These are phyloP conservation scores for Alviniconcha marisindica DNA, from an alignment of 1,140 invertebrate genomes.

Conservation along the genomic window DNA sequence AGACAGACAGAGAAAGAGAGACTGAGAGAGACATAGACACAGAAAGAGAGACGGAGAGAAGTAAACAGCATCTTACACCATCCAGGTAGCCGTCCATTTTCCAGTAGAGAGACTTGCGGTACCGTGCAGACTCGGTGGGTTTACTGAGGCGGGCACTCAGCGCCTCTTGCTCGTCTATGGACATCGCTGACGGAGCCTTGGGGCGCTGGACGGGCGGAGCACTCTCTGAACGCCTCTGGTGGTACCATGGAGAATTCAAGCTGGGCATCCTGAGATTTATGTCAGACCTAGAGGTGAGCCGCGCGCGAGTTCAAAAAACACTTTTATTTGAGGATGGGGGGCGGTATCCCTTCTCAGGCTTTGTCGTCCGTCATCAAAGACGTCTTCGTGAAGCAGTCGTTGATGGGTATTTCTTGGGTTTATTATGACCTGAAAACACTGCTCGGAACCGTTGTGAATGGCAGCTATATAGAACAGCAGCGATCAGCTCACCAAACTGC, in stretches of 20 bases:
- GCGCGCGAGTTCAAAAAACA: too few species aligned
- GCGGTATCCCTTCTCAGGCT: too few species aligned
- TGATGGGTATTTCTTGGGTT: too few species aligned
- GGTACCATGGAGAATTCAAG: conserved; percentile 39
- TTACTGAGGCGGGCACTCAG: conserved; percentile 53
- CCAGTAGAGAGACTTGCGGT: conserved; percentile 56
- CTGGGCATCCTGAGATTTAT: conserved; percentile 13
- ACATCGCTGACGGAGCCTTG: conserved; percentile 46
- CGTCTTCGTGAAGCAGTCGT: too few species aligned
- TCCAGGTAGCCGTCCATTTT: conserved; percentile 66
- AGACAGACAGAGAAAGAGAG: neutral
- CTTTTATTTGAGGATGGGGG: too few species aligned
- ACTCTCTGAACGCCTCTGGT: conserved; percentile 37
- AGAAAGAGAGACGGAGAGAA: neutral
- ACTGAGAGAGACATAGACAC: neutral
- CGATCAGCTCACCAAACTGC: too few species aligned
- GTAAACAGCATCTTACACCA: conserved; percentile 14
- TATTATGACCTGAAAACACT: too few species aligned
- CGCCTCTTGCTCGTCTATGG: conserved; percentile 58
- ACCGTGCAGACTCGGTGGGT: conserved; percentile 59
- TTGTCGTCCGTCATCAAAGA: too few species aligned
- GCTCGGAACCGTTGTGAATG: too few species aligned
- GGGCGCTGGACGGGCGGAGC: conserved; percentile 10
- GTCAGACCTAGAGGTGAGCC: too few species aligned
- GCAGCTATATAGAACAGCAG: too few species aligned